Conservation (phyloP, 2,888 invertebrate species). For the Galeruca laticollis region DNA sequence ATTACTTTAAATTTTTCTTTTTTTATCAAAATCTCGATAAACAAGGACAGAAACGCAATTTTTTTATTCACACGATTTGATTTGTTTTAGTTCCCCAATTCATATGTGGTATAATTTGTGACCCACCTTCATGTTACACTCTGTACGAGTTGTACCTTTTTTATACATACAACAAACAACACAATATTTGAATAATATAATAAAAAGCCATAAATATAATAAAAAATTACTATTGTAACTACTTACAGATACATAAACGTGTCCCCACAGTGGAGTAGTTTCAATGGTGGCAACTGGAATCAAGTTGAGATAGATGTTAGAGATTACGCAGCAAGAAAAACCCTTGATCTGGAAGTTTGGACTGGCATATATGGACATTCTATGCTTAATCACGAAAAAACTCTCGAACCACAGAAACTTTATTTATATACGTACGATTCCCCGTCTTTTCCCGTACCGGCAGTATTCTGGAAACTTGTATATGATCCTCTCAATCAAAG, state of each 20-base stretch:
- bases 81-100: too few species aligned
- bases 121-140: too few species aligned
- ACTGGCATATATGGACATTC: slow-evolving; percentile 71
- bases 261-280: slow-evolving; percentile 68
- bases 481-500: slow-evolving; percentile 68
- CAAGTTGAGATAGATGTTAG: slow-evolving; percentile 60
- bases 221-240: not conserved
- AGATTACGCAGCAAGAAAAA: slow-evolving; percentile 50
- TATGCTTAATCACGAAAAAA: slow-evolving; percentile 63
- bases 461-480: slow-evolving; percentile 72
- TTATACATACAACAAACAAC: too few species aligned
- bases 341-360: slow-evolving; percentile 60
- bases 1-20: too few species aligned
- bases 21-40: too few species aligned
- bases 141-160: too few species aligned
- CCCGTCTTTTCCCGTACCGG: slow-evolving; percentile 68
- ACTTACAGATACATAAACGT: slow-evolving; percentile 67
- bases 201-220: too few species aligned
- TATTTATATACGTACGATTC: slow-evolving; percentile 14
- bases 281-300: slow-evolving; percentile 67
- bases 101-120: too few species aligned
- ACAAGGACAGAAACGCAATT: too few species aligned
- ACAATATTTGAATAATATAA: too few species aligned
- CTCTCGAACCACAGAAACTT: not conserved
- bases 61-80: too few species aligned